Conservation (phyloP, 30 jellyfish, hydroid and myxozoan genomes). For the Sanderia malayensis region DNA sequence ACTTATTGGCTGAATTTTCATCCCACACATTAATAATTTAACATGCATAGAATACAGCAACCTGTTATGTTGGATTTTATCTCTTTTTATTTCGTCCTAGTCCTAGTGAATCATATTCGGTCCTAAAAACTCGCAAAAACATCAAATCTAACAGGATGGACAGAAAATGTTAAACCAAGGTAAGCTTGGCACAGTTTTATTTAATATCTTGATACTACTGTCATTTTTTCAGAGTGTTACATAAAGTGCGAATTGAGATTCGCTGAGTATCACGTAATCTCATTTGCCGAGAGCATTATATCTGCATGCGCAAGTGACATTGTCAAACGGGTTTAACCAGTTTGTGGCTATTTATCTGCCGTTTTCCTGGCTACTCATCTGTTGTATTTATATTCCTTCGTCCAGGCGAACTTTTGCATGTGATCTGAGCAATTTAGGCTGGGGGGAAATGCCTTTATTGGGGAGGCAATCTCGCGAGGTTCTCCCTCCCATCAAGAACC, state of each 20-base stretch:
- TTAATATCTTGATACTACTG: neutral
- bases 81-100: neutral
- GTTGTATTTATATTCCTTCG: too few relatives aligned
- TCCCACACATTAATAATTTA: neutral
- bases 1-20: neutral
- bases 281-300: too few relatives aligned
- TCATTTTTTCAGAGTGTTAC: neutral
- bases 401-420: too few relatives aligned
- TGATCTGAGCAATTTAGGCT: too few relatives aligned
- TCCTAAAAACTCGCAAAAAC: neutral
- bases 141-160: neutral
- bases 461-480: conserved; percentile 44
- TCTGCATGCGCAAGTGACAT: too few relatives aligned
- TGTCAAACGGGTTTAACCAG: too few relatives aligned
- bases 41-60: neutral
- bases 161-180: neutral
- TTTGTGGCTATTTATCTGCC: too few relatives aligned
- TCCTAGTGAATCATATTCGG: neutral
- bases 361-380: too few relatives aligned
- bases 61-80: neutral
- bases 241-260: too few relatives aligned
- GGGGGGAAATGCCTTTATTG: conserved; percentile 40
- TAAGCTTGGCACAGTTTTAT: neutral
- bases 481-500: conserved; percentile 81
- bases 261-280: too few relatives aligned